Evolutionary conservation across 2,113 vertebrate genomes (phyloP).

Genomic region (Propithecus coquereli): DNA sequence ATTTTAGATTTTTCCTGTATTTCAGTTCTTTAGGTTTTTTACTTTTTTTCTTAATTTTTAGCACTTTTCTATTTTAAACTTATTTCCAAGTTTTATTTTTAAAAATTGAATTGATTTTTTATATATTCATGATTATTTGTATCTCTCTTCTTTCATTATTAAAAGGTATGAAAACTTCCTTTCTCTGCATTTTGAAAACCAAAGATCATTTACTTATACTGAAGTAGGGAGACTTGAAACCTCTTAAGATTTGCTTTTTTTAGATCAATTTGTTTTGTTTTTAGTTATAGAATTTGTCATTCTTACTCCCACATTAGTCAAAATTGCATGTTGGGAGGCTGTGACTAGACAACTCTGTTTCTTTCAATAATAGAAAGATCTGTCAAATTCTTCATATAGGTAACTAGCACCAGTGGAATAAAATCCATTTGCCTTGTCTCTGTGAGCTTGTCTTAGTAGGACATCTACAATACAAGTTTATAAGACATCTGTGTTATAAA

Average conservation of each 20-base stretch:
- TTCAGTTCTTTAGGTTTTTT: not conserved
- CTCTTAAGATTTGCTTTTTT: not conserved
- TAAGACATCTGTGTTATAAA: not conserved
- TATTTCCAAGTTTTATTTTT: not conserved
- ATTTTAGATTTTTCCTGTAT: not conserved
- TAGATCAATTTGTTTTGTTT: not conserved
- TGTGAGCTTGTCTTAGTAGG: not conserved
- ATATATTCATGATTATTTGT: not conserved
- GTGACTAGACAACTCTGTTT: not conserved
- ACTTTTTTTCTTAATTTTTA: not conserved
- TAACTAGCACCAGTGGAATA: not conserved
- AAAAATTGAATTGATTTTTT: not conserved
- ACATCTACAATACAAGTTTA: not conserved
- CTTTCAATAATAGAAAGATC: not conserved
- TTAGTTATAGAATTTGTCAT: not conserved
- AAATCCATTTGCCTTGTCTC: not conserved
- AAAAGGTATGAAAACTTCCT: not conserved
- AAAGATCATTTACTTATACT: not conserved
- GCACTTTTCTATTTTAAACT: not conserved
- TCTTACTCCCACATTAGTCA: not conserved
- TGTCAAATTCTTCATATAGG: not conserved
- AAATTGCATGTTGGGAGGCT: not conserved
- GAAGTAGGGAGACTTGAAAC: not conserved
- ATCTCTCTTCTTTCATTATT: not conserved
- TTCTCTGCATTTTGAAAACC: not conserved